A percentile compares a stretch with the other conserved stretches of the same genome.
Conservation (phyloP, 2,797 vertebrate genomes). For the Tapera naevia region DNA sequence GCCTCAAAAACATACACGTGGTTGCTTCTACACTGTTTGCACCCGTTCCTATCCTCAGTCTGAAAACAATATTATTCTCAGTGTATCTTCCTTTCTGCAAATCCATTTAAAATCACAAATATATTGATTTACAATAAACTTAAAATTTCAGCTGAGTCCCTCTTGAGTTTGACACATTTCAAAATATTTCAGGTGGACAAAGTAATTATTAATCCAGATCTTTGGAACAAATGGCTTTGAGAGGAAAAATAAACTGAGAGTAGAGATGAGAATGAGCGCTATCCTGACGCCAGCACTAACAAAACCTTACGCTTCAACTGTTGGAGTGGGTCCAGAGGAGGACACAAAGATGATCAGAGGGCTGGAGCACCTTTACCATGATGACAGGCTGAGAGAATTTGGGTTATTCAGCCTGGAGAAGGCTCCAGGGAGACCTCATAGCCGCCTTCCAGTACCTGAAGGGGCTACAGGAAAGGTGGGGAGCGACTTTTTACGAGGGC, state of each 20-base stretch:
- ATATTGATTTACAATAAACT: background rate
- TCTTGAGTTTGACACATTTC: background rate
- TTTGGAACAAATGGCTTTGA: background rate
- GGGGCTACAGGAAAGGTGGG: too few species aligned
- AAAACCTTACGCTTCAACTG: too few species aligned
- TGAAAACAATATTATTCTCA: accelerated
- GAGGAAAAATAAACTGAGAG: background rate
- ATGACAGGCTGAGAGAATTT: too few species aligned
- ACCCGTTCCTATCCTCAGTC: too few species aligned
- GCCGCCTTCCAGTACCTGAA: too few species aligned
- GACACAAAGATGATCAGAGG: too few species aligned
- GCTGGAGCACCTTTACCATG: too few species aligned
- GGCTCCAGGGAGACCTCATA: too few species aligned
- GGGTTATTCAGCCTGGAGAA: too few species aligned
- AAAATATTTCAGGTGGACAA: background rate
- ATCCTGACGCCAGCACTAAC: accelerated
- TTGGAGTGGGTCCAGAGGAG: too few species aligned
- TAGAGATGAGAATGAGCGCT: accelerated
- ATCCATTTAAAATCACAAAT: background rate
- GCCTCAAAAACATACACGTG: accelerated
- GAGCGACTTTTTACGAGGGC: too few species aligned
- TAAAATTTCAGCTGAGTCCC: background rate
- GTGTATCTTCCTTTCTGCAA: background rate
- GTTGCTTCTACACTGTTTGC: accelerated
- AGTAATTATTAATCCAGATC: background rate